phyloP scores from a whole-genome alignment of 2,797 vertebrate species.

The Hippocampus kuda region DNA sequence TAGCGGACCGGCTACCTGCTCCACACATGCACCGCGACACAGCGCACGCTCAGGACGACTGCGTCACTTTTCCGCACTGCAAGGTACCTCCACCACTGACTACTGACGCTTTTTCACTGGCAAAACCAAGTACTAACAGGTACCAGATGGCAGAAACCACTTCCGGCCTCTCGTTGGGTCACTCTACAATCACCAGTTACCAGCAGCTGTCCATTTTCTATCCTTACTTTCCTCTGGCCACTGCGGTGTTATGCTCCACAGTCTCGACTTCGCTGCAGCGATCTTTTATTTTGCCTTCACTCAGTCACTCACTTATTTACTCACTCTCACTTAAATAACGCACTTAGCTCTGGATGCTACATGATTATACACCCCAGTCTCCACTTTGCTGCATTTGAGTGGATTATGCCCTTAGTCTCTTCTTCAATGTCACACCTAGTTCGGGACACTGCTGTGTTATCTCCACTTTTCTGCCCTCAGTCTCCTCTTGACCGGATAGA shows the following conservation, averaged over 20 bases:
- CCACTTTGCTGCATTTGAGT: background rate
- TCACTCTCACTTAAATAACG: too few relatives aligned
- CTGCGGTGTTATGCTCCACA: too few relatives aligned
- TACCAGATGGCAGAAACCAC: background rate
- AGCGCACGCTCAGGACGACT: conserved; percentile 16
- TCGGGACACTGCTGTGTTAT: background rate
- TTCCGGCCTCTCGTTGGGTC: background rate
- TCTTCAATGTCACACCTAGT: background rate
- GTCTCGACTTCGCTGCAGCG: too few relatives aligned
- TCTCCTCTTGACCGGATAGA: too few relatives aligned
- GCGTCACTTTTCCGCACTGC: background rate
- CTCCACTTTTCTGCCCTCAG: too few relatives aligned
- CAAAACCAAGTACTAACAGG: background rate
- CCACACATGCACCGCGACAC: conserved; percentile 34
- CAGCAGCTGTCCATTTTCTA: background rate
- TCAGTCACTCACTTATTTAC: too few relatives aligned
- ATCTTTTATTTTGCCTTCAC: too few relatives aligned
- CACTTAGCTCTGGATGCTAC: background rate
- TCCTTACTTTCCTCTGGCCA: background rate
- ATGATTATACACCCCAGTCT: background rate
- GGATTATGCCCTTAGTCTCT: background rate
- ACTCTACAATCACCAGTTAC: background rate
- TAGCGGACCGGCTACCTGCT: conserved; percentile 37
- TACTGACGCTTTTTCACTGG: background rate
- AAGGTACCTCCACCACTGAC: too few relatives aligned